Conservation (phyloP, 1,140 invertebrate species). For the Cherax quadricarinatus region DNA sequence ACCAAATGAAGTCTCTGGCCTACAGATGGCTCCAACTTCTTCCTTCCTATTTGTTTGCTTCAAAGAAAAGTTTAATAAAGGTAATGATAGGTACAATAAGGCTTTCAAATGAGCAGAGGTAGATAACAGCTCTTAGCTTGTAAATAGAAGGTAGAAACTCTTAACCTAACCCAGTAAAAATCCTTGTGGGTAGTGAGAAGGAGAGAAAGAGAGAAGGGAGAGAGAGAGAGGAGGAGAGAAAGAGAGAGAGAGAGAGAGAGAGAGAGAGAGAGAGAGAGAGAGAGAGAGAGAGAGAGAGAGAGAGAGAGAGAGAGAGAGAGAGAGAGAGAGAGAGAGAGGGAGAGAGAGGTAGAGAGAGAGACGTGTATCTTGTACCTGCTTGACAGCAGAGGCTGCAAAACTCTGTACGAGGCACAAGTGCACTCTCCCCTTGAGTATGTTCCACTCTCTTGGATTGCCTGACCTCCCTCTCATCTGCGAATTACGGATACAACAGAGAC, state of each 20-base stretch:
- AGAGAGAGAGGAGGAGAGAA: background rate
- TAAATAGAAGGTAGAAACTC: no score
- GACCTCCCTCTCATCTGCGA: no score
- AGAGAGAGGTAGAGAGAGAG: background rate
- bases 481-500: no score
- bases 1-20: no score
- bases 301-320: background rate
- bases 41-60: conserved; percentile 3
- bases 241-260: background rate
- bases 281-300: background rate
- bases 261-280: background rate
- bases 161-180: no score
- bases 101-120: no score
- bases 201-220: background rate
- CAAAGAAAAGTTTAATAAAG: background rate
- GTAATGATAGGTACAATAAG: background rate
- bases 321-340: background rate
- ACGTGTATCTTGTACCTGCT: no score
- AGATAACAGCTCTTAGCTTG: no score
- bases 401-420: no score
- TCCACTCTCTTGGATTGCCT: no score
- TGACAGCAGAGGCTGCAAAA: no score
- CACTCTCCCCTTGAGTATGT: no score
- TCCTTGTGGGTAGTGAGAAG: background rate
- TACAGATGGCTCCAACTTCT: background rate